Conservation (phyloP, 2,113 vertebrate genomes). For the Megalops atlanticus region DNA sequence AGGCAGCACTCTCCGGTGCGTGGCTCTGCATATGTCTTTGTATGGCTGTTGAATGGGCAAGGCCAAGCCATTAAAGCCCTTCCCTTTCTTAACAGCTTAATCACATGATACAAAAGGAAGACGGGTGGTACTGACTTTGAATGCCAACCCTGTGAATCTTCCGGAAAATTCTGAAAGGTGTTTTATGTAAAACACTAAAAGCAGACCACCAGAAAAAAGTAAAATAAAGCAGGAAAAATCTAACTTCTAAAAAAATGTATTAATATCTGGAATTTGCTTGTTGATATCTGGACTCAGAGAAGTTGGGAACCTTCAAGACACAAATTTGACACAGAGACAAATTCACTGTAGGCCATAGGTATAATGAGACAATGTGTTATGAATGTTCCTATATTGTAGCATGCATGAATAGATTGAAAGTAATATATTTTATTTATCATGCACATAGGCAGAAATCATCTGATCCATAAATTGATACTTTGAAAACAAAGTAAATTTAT, state of each 20-base stretch:
- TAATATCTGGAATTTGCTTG: too few relatives aligned
- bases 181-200: background rate
- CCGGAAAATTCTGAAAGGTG: background rate
- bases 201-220: background rate
- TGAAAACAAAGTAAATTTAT: too few relatives aligned
- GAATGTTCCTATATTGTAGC: background rate
- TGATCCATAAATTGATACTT: too few relatives aligned
- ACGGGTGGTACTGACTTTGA: background rate
- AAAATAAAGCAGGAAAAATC: background rate
- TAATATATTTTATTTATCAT: too few relatives aligned
- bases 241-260: too few relatives aligned
- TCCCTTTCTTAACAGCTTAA: background rate
- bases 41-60: background rate
- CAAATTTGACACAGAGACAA: background rate
- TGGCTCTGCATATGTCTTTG: background rate
- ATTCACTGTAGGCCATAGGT: too few relatives aligned
- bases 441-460: too few relatives aligned
- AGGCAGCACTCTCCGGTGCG: slow-evolving; percentile 6
- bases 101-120: background rate
- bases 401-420: background rate
- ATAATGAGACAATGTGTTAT: too few relatives aligned
- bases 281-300: background rate
- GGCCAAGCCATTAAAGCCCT: background rate
- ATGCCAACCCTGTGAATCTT: background rate
- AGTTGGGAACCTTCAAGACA: background rate